phyloP scores from a whole-genome alignment of 2,888 invertebrate species.

The Ornithoptera alexandrae region DNA sequence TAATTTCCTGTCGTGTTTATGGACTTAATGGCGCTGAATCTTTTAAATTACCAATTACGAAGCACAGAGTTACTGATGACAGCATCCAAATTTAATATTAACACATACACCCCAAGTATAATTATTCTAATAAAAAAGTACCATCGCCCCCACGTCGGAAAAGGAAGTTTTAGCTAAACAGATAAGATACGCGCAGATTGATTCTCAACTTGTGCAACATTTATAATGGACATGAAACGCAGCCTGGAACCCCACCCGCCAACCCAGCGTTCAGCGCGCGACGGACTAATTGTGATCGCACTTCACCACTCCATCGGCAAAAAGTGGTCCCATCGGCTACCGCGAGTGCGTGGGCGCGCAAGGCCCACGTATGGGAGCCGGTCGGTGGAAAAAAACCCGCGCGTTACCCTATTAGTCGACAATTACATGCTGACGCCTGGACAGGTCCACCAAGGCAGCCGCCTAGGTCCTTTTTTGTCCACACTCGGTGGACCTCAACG shows the following conservation, averaged over 20 bases:
- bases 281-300: constrained; percentile 21
- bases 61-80: no score
- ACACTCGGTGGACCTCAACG: neutral
- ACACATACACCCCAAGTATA: no score
- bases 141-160: no score
- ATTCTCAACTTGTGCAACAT: no score
- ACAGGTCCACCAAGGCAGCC: constrained; percentile 30
- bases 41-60: no score
- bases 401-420: constrained; percentile 50
- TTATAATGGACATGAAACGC: no score
- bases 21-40: no score
- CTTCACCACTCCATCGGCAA: constrained; percentile 12
- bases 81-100: no score
- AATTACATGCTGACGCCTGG: constrained; percentile 62
- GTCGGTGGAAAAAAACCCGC: constrained; percentile 28
- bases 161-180: no score
- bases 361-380: constrained; percentile 23
- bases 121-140: no score
- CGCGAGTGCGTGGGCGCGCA: neutral
- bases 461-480: constrained; percentile 4
- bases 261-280: constrained; percentile 13
- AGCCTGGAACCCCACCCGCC: neutral
- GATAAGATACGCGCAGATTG: no score
- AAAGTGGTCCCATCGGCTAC: constrained; percentile 9
- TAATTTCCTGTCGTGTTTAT: no score